A percentile compares a stretch with the other conserved stretches of the same genome.
These are phyloP conservation scores for Zapus hudsonius DNA, from an alignment of 2,113 vertebrate species.

Conservation along the genomic window DNA sequence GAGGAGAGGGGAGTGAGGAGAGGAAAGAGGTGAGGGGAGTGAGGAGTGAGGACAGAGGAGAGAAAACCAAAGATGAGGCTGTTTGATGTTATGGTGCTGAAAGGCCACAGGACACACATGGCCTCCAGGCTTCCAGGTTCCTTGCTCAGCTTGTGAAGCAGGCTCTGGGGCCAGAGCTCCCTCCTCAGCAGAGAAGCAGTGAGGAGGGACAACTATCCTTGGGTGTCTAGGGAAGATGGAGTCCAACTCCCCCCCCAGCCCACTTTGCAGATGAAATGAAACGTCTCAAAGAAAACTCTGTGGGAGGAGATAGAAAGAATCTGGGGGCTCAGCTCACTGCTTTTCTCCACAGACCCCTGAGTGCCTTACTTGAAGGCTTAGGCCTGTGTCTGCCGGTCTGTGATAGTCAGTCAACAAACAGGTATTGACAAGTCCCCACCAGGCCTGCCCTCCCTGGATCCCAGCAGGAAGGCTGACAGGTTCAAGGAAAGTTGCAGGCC, in stretches of 20 bases:
- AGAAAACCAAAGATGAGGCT: neutral
- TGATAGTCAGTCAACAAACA: neutral
- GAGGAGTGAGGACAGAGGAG: neutral
- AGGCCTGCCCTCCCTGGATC: neutral
- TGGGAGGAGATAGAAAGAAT: no score
- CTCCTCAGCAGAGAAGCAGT: no score
- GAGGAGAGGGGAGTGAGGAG: neutral
- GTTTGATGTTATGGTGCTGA: neutral
- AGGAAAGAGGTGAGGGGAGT: no score
- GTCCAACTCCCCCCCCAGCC: neutral
- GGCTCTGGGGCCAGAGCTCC: neutral
- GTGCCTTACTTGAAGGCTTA: fast-evolving
- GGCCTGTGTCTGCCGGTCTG: neutral
- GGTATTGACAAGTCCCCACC: neutral
- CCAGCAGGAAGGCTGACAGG: neutral
- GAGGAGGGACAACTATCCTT: neutral
- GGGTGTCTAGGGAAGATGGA: no score
- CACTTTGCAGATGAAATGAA: neutral
- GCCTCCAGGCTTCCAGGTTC: neutral
- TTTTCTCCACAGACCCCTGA: neutral
- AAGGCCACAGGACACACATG: neutral
- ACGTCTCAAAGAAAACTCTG: neutral
- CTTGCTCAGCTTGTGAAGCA: neutral
- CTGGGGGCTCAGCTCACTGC: neutral
- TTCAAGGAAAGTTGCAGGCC: neutral